A percentile compares a stretch with the other conserved stretches of the same genome.
These are phyloP conservation scores for Orchestes rusci DNA, from an alignment of 2,888 invertebrate species.

Conservation along the genomic window DNA sequence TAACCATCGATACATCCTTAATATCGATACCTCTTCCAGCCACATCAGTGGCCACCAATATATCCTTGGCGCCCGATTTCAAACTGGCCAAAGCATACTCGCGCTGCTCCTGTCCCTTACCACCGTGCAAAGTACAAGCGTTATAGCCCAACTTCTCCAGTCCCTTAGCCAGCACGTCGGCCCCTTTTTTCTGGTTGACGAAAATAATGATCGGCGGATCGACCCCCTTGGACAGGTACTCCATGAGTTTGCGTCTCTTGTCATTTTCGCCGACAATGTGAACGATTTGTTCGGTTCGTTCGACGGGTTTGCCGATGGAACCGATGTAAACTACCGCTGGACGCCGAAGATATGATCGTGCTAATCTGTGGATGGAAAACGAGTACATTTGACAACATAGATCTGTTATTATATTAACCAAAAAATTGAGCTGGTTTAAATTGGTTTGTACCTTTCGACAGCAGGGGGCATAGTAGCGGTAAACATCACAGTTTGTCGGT, in stretches of 20 bases:
- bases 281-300: conserved; percentile 95
- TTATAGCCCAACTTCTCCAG: conserved; percentile 95
- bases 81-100: conserved; percentile 96
- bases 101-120: conserved; percentile 99
- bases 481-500: conserved; percentile 99
- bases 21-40: conserved; percentile 99
- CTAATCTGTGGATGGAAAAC: conserved; percentile 47
- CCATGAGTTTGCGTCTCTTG: conserved; percentile 93
- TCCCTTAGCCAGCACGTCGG: conserved; percentile 94
- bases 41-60: conserved; percentile 98
- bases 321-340: conserved; percentile 97
- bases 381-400: background rate
- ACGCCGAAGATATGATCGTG: conserved; percentile 86
- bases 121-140: conserved; percentile 96
- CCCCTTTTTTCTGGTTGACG: conserved; percentile 99
- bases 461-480: conserved; percentile 99
- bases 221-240: conserved; percentile 81
- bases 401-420: background rate
- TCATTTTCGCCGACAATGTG: conserved; percentile 93
- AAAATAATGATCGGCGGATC: conserved; percentile 99
- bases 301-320: conserved; percentile 90
- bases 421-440: conserved; percentile 1
- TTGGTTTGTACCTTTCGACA: conserved; percentile 67
- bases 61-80: conserved; percentile 94
- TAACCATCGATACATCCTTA: conserved; percentile 97